Conservation (phyloP, 1,140 invertebrate species). For the Ladona fulva region DNA sequence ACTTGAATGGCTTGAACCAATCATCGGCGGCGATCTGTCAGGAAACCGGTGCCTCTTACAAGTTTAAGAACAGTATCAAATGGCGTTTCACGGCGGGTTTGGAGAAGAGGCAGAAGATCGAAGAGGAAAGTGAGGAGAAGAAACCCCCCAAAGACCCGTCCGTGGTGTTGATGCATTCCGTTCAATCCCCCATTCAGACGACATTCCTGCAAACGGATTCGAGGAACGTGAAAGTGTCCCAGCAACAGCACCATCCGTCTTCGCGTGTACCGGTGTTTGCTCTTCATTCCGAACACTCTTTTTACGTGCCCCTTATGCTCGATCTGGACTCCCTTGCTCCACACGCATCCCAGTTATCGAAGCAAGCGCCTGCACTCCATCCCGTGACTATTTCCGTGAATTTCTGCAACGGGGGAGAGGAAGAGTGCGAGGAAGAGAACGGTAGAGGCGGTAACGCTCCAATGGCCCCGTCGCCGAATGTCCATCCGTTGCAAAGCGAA, state of each 20-base stretch:
- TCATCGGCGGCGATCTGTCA: not conserved
- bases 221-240: not conserved
- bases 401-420: constrained; percentile 39
- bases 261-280: constrained; percentile 65
- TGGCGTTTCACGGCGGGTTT: constrained; percentile 57
- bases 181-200: constrained; percentile 23
- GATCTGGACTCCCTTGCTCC: constrained; percentile 65
- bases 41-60: constrained; percentile 51
- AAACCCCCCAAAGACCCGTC: not conserved
- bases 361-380: constrained; percentile 56
- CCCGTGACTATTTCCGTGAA: constrained; percentile 87
- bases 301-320: constrained; percentile 83
- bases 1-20: not conserved
- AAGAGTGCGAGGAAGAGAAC: not conserved
- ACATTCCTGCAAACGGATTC: constrained; percentile 34
- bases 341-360: constrained; percentile 46
- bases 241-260: constrained; percentile 19
- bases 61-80: constrained; percentile 92
- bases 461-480: not conserved
- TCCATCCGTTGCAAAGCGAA: too few species aligned
- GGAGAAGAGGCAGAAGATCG: constrained; percentile 22
- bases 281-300: constrained; percentile 74
- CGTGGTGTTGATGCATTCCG: not conserved
- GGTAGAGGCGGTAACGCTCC: not conserved
- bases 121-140: constrained; percentile 23